Conservation (phyloP, 2,888 invertebrate species). For the Aethes cnicana region DNA sequence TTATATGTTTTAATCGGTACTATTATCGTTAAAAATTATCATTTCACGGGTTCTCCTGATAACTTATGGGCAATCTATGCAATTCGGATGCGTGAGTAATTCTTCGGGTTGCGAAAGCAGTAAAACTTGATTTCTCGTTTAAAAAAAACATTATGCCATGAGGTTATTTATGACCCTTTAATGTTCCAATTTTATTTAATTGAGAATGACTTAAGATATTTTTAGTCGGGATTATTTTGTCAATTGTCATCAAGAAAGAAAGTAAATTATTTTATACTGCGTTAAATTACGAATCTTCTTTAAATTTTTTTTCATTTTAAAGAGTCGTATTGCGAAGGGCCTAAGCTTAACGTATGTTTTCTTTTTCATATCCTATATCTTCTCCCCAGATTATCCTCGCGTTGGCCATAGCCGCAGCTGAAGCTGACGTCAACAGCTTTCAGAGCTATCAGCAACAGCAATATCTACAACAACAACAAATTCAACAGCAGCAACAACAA, state of each 20-base stretch:
- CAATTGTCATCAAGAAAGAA: no score
- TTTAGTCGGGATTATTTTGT: no score
- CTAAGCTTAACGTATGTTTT: no score
- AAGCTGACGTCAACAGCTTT: slow-evolving; percentile 64
- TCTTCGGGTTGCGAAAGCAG: slow-evolving; percentile 11
- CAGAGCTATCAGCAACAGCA: slow-evolving; percentile 53
- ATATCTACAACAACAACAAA: slow-evolving; percentile 46
- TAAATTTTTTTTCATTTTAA: neutral
- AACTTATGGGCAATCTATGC: slow-evolving; percentile 4
- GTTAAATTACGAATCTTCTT: no score
- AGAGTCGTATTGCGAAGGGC: no score
- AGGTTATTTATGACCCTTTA: slow-evolving; percentile 6
- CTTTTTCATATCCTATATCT: no score
- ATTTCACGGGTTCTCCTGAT: slow-evolving; percentile 12
- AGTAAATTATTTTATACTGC: no score
- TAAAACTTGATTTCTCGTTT: slow-evolving; percentile 1
- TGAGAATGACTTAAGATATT: no score
- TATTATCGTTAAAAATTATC: slow-evolving; percentile 16
- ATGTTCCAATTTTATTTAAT: no score
- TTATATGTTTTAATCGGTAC: neutral
- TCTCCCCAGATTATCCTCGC: slow-evolving; percentile 45
- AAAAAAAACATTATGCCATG: slow-evolving; percentile 4
- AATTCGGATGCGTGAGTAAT: slow-evolving; percentile 15
- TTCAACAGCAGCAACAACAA: slow-evolving; percentile 55
- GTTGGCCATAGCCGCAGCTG: slow-evolving; percentile 41